These are phyloP conservation scores for Parotocinclus haroldoi DNA, from an alignment of 2,797 vertebrate genomes.

Conservation along the genomic window DNA sequence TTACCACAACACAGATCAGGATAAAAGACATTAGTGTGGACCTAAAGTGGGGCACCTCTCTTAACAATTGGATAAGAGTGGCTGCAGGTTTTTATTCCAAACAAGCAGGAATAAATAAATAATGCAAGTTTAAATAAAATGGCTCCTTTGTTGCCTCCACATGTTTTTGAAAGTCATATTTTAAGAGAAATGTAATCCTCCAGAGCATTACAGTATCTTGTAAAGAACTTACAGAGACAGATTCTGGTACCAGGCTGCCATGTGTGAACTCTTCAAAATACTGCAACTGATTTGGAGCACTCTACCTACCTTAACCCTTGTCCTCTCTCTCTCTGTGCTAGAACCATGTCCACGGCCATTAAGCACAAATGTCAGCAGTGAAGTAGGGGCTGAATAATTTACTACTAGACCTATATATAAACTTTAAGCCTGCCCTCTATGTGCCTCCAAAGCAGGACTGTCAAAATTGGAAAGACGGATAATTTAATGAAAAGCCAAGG, in stretches of 20 bases:
- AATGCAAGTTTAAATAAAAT: too few species aligned
- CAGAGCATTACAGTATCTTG: too few species aligned
- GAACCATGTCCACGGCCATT: slow-evolving; percentile 44
- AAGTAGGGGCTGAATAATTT: slow-evolving; percentile 59
- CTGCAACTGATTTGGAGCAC: neutral
- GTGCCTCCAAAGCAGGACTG: slow-evolving; percentile 15
- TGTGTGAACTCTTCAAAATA: neutral
- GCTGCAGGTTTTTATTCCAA: too few species aligned
- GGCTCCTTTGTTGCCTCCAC: too few species aligned
- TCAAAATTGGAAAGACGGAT: slow-evolving; percentile 16
- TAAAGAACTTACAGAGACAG: too few species aligned
- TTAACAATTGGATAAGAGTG: too few species aligned
- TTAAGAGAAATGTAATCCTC: too few species aligned
- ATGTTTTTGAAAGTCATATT: too few species aligned
- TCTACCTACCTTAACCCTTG: neutral
- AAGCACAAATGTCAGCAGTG: slow-evolving; percentile 55
- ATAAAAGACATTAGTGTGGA: too few species aligned
- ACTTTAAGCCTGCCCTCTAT: slow-evolving; percentile 30
- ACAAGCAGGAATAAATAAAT: too few species aligned
- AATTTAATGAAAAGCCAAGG: slow-evolving; percentile 23
- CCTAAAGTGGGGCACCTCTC: too few species aligned
- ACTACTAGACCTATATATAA: slow-evolving; percentile 38
- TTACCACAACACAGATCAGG: too few species aligned
- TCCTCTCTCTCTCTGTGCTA: slow-evolving; percentile 34
- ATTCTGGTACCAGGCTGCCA: neutral